Conservation (phyloP, 2,797 vertebrate species). For the Natrix natrix region DNA sequence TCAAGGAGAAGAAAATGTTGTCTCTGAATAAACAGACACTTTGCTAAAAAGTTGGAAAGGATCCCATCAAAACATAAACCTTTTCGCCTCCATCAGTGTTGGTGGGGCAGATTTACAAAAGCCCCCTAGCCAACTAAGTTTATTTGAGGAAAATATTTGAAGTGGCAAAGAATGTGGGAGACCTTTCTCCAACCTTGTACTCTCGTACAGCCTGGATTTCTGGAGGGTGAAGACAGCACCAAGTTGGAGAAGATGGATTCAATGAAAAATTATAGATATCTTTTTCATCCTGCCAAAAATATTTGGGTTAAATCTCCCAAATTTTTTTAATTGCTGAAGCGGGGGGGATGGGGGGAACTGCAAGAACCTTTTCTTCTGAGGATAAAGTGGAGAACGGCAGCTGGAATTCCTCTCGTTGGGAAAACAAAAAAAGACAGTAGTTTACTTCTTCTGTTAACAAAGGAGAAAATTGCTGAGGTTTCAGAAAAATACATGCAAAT, state of each 20-base stretch:
- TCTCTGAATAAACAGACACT: not conserved
- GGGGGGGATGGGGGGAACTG: not conserved
- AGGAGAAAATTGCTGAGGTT: not conserved
- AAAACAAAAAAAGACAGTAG: not conserved
- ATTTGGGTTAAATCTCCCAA: not conserved
- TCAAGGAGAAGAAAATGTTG: not conserved
- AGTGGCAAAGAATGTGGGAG: not conserved
- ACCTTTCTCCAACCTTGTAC: not conserved
- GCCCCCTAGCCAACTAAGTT: not conserved
- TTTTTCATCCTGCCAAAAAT: not conserved
- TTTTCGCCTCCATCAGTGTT: not conserved
- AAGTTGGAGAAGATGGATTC: not conserved
- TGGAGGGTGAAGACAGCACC: not conserved
- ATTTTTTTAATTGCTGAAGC: not conserved
- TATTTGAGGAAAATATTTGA: not conserved
- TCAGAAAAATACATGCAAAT: not conserved
- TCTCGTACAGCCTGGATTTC: not conserved
- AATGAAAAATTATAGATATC: not conserved
- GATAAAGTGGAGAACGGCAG: not conserved
- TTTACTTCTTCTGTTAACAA: not conserved
- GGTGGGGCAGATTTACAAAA: not conserved
- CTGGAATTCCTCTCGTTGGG: not conserved
- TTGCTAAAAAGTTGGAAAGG: not conserved
- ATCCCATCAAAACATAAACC: not conserved
- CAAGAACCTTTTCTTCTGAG: not conserved